Percentiles rank a stretch among this genome's conserved stretches.
These are phyloP conservation scores for Xestobium rufovillosum DNA, from an alignment of 2,888 invertebrate species.

Conservation along the genomic window DNA sequence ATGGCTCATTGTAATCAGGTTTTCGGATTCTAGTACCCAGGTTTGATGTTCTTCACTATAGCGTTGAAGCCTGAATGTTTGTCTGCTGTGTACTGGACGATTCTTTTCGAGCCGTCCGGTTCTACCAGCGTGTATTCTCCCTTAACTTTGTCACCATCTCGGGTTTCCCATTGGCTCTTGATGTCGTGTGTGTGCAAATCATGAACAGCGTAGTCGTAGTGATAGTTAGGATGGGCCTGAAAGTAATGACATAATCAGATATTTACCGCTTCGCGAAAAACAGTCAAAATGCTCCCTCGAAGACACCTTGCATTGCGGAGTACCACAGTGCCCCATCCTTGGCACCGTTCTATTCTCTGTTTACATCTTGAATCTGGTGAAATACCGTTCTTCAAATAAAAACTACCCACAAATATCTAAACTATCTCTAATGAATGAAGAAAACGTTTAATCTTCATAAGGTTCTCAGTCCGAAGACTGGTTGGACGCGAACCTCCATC, in stretches of 20 bases:
- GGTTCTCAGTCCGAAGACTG: no score
- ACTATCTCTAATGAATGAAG: no score
- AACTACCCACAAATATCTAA: no score
- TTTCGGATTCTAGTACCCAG: slow-evolving; percentile 24
- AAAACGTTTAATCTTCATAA: no score
- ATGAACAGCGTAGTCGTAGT: slow-evolving; percentile 44
- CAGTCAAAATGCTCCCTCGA: no score
- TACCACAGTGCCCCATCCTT: no score
- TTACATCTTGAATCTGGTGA: no score
- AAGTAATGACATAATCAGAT: slow-evolving; percentile 19
- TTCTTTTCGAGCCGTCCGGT: slow-evolving; percentile 39
- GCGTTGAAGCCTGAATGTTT: slow-evolving; percentile 41
- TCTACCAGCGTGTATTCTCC: slow-evolving; percentile 42
- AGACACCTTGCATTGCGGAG: no score
- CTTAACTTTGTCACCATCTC: slow-evolving; percentile 43
- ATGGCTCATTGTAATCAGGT: no score
- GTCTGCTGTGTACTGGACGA: slow-evolving; percentile 40
- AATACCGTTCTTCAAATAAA: no score
- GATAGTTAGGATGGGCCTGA: slow-evolving; percentile 42
- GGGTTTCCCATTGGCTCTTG: slow-evolving; percentile 43
- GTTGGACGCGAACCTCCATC: no score
- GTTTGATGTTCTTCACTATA: slow-evolving; percentile 35
- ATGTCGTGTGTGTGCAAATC: slow-evolving; percentile 45
- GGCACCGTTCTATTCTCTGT: no score
- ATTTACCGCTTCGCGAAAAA: slow-evolving; percentile 3